Conservation (phyloP, 2,797 vertebrate genomes). For the Linurgus olivaceus region DNA sequence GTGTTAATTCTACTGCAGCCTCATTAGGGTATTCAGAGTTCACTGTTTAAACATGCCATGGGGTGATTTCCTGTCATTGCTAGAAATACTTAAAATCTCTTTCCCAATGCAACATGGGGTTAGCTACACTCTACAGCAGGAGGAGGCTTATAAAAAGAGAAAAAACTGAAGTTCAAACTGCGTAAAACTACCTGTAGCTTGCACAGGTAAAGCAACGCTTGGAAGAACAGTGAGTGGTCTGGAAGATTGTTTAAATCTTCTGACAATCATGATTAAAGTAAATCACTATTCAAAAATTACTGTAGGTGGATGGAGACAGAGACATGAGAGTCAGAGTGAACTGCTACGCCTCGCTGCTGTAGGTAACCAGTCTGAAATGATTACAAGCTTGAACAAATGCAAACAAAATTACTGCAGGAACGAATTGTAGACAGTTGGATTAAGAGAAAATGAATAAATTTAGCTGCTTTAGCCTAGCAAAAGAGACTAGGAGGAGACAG, state of each 20-base stretch:
- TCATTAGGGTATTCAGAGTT: neutral
- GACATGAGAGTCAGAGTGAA: neutral
- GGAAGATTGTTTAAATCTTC: neutral
- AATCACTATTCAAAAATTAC: neutral
- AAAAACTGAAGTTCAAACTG: neutral
- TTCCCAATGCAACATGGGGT: neutral
- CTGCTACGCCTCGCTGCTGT: neutral
- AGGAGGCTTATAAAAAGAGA: neutral
- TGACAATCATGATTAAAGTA: neutral
- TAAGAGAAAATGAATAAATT: neutral
- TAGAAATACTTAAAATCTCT: neutral
- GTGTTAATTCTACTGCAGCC: neutral
- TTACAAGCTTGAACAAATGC: neutral
- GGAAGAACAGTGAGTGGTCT: neutral
- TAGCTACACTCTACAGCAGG: neutral
- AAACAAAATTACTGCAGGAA: neutral
- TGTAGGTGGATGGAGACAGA: neutral
- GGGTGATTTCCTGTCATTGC: neutral
- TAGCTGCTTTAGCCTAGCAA: neutral
- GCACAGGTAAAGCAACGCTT: neutral
- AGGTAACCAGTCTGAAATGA: neutral
- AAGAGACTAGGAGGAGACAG: neutral
- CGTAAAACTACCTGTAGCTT: neutral
- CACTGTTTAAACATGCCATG: neutral
- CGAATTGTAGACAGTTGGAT: neutral